Evolutionary conservation across 1,140 invertebrate species (phyloP), one percentile per base, ranked within the genome.

Genomic region (Monomorium pharaonis): DNA sequence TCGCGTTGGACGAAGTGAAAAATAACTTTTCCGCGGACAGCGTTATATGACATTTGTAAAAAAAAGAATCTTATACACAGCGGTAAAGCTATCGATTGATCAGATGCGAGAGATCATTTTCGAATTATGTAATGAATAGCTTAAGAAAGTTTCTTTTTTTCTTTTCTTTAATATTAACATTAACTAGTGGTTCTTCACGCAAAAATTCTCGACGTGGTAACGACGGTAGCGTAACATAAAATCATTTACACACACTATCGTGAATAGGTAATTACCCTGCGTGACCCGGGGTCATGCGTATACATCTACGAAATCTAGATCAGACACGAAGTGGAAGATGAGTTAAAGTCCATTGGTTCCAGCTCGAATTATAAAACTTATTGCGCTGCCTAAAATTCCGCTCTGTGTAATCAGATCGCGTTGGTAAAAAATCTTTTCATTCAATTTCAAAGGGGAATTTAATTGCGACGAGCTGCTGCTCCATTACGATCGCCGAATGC

Each of bases 201-300:
- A 37, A 24, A 47, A 54, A 37, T 74, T 27, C 18, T 58, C 54
- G 78, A 44, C 14, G 7, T 47, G 33, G 47, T 33, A 3, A 58
- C n/a, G 51, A 58, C 18, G 49, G 24, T 42, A 42, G 49, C 63
- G 14, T 44, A 49, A 77, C 30, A 37, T 54, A 47, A 74, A n/a
- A 83, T 75, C 37, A 60, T 84, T 89, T 84, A 60, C 89, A 85
- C 88, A 65, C 12, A 81, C 54, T 87, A 58, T 89, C 75, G 56
- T 75, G 80, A 89, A 49, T 75, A 80, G 67, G 90, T 91, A 92
- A 91, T 91, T 95, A 95, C 94, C 94, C 94, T 95, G 94, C 93
- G 91, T 92, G 93, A 94, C 92, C 92, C 93, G 94, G 93, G 37
- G 87, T 87, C 88, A 88, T 90, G 88, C 89, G 88, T 90, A 89